A percentile compares a stretch with the other conserved stretches of the same genome.
Conservation (phyloP, 2,888 invertebrate genomes). For the Aphidoletes aphidimyza region DNA sequence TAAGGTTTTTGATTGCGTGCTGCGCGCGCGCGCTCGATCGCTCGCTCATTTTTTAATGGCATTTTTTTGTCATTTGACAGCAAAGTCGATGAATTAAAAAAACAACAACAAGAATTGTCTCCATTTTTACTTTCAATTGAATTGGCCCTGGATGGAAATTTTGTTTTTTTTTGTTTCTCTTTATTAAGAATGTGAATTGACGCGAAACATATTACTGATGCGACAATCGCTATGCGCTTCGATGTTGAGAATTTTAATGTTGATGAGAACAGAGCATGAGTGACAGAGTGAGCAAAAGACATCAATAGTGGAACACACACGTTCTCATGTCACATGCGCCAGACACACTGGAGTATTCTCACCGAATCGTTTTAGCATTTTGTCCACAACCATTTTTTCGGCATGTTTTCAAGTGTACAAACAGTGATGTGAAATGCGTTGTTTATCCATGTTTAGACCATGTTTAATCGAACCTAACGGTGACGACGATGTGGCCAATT, state of each 20-base stretch:
- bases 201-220: neutral
- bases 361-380: too few species aligned
- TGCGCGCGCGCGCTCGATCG: too few species aligned
- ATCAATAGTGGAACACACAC: too few species aligned
- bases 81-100: too few species aligned
- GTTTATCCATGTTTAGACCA: neutral
- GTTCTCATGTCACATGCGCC: neutral
- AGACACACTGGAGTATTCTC: neutral
- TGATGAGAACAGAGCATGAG: neutral
- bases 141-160: too few species aligned
- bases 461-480: neutral
- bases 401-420: neutral
- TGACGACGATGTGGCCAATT: neutral
- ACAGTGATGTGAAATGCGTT: neutral
- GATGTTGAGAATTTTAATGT: slow-evolving; percentile 13
- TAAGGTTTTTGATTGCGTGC: neutral
- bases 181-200: slow-evolving; percentile 26
- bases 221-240: neutral
- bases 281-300: too few species aligned
- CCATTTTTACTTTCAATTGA: too few species aligned
- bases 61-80: too few species aligned
- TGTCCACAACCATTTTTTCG: too few species aligned
- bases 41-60: too few species aligned
- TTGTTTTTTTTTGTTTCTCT: too few species aligned
- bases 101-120: too few species aligned